These are phyloP conservation scores for Hydrochoerus hydrochaeris DNA, from an alignment of 2,113 vertebrate genomes.

Conservation along the genomic window DNA sequence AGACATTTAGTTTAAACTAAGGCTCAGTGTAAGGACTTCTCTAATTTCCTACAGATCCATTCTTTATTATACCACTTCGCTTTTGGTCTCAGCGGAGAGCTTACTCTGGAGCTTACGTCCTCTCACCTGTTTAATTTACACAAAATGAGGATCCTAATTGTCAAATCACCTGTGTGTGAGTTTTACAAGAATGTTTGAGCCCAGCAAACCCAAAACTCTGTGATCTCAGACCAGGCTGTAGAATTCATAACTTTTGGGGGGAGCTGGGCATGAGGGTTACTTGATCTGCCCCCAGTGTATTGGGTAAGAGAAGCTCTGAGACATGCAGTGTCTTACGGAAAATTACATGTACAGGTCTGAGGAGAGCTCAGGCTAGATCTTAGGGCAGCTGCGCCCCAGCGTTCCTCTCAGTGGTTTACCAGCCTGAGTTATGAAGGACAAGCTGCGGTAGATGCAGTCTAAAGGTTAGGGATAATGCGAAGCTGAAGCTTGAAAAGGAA, in stretches of 20 bases:
- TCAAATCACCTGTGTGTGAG: not conserved
- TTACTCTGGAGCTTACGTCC: not conserved
- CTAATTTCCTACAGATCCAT: not conserved
- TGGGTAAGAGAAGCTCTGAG: not conserved
- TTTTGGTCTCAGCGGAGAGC: not conserved
- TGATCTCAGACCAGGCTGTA: not conserved
- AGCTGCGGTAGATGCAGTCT: not conserved
- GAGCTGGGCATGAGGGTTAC: not conserved
- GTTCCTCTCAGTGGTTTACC: not conserved
- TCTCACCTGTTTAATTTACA: not conserved
- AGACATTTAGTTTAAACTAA: not conserved
- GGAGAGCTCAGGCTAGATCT: not conserved
- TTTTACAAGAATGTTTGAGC: not conserved
- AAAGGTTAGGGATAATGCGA: not conserved
- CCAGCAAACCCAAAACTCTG: not conserved
- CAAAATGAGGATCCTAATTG: not conserved
- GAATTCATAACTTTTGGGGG: not conserved
- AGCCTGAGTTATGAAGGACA: not conserved
- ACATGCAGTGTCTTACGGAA: not conserved
- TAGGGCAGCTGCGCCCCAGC: accelerated
- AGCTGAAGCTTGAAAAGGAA: not conserved
- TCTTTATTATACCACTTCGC: not conserved
- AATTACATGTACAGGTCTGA: not conserved
- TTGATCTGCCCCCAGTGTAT: not conserved
- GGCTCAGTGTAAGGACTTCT: not conserved